These are phyloP conservation scores for Dynastes hyllus DNA, from an alignment of 2,888 invertebrate genomes.

Conservation along the genomic window DNA sequence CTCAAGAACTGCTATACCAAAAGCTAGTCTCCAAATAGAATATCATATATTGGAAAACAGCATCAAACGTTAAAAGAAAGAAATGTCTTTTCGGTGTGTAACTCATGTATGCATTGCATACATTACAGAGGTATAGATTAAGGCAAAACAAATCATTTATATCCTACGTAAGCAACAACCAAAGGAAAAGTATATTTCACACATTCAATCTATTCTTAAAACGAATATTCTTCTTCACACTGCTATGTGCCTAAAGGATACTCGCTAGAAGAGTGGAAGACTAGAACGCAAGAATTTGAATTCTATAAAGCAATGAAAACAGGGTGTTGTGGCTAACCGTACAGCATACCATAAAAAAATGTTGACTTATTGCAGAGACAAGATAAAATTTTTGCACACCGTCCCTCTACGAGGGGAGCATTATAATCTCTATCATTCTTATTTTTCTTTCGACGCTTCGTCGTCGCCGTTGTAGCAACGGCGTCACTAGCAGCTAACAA, in stretches of 20 bases:
- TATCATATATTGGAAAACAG: too few relatives aligned
- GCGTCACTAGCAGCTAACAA: slow-evolving; percentile 37
- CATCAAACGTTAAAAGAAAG: too few relatives aligned
- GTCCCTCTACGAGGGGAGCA: slow-evolving; percentile 13
- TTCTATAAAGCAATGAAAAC: slow-evolving; percentile 13
- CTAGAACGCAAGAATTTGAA: slow-evolving; percentile 7
- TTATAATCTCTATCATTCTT: slow-evolving; percentile 34
- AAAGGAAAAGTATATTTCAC: slow-evolving; percentile 4
- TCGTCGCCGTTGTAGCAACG: slow-evolving; percentile 24
- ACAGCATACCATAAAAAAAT: slow-evolving; percentile 19
- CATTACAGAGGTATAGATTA: too few relatives aligned
- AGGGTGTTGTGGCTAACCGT: not conserved
- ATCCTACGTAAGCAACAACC: not conserved
- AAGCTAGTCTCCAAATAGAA: too few relatives aligned
- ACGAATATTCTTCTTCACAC: not conserved
- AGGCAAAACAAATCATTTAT: slow-evolving; percentile 10
- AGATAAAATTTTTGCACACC: slow-evolving; percentile 39
- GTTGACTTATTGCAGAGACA: slow-evolving; percentile 42
- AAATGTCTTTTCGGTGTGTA: too few relatives aligned
- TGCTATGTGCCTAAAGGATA: not conserved
- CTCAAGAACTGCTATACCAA: too few relatives aligned
- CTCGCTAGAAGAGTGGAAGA: not conserved
- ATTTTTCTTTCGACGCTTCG: slow-evolving; percentile 37
- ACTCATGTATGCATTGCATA: too few relatives aligned
- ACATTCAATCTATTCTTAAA: not conserved